phyloP scores from a whole-genome alignment of 2,888 invertebrate genomes.

The Heliconius sara region DNA sequence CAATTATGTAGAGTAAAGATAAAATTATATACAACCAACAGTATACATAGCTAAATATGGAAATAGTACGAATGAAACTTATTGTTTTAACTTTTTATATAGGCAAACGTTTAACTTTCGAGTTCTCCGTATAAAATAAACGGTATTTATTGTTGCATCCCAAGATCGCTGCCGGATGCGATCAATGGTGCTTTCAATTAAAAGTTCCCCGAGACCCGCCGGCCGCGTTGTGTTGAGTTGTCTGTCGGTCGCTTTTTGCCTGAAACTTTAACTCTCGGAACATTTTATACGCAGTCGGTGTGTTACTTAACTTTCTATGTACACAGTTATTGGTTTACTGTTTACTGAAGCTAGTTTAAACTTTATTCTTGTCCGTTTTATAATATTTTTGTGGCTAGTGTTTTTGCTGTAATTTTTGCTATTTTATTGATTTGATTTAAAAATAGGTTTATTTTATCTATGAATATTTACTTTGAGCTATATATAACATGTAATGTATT shows the following conservation, averaged over 20 bases:
- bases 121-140: slow-evolving; percentile 5
- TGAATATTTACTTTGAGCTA: too few relatives aligned
- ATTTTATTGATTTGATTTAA: too few relatives aligned
- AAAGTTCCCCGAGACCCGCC: slow-evolving; percentile 60
- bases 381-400: background rate
- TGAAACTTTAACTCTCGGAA: slow-evolving; percentile 35
- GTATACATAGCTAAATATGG: background rate
- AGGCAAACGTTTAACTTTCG: slow-evolving; percentile 11
- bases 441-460: too few relatives aligned
- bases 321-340: slow-evolving; percentile 12
- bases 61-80: background rate
- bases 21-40: background rate
- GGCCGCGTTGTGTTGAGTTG: slow-evolving; percentile 46
- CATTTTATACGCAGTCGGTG: slow-evolving; percentile 43
- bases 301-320: slow-evolving; percentile 39
- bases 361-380: background rate
- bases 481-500: too few relatives aligned
- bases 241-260: slow-evolving; percentile 40
- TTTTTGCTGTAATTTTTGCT: background rate
- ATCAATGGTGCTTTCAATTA: slow-evolving; percentile 61
- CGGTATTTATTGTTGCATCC: slow-evolving; percentile 14
- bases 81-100: slow-evolving; percentile 7
- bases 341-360: background rate
- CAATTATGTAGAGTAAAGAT: background rate
- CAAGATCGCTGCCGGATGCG: slow-evolving; percentile 31